Evolutionary conservation across 2,888 invertebrate species (phyloP).

Genomic region (Blastobasis adustella): DNA sequence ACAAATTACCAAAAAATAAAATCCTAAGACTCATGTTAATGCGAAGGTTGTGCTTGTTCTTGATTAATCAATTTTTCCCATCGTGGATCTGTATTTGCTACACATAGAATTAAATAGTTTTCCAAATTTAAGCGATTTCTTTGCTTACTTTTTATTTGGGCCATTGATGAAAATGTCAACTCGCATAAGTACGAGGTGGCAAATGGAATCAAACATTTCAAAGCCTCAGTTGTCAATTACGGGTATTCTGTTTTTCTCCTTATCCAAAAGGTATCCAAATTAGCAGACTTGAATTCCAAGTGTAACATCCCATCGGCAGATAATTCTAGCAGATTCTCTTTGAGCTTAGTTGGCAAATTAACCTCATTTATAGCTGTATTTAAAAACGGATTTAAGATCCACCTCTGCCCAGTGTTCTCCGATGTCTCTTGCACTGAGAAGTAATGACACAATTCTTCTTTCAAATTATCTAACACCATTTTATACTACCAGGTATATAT

Average conservation of each 20-base stretch:
- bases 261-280: constrained; percentile 9
- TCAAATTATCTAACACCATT: constrained; percentile 13
- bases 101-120: constrained; percentile 16
- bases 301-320: constrained; percentile 20
- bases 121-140: constrained; percentile 24
- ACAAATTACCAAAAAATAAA: constrained; percentile 3
- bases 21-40: constrained; percentile 3
- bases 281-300: constrained; percentile 13
- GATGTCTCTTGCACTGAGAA: constrained; percentile 17
- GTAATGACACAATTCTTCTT: constrained; percentile 17
- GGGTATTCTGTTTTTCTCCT: background rate
- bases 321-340: constrained; percentile 16
- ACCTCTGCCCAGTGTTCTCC: constrained; percentile 15
- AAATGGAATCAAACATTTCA: background rate
- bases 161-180: constrained; percentile 23
- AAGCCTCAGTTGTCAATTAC: constrained; percentile 1
- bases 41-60: constrained; percentile 2
- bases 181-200: constrained; percentile 5
- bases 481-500: constrained; percentile 10
- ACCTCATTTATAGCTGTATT: constrained; percentile 13
- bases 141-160: constrained; percentile 24
- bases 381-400: constrained; percentile 3
- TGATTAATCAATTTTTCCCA: background rate
- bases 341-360: constrained; percentile 15
- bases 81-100: background rate